phyloP scores from a whole-genome alignment of 1,140 invertebrate species.

The Calosoma granatense region DNA sequence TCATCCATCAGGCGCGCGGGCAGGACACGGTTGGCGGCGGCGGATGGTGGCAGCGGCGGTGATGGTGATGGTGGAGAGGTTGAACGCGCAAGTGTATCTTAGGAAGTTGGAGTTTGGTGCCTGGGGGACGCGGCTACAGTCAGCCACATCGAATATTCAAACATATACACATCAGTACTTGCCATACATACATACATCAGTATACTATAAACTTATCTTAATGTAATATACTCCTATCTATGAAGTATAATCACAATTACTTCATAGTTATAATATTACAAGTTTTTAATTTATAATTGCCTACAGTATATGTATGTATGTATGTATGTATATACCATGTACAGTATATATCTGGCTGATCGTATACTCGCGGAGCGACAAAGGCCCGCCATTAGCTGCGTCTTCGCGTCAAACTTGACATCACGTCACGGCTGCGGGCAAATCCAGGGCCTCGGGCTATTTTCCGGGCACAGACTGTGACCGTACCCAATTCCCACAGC shows the following conservation, averaged over 20 bases:
- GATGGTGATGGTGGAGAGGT: no score
- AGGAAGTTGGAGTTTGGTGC: conserved; percentile 7
- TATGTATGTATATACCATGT: neutral
- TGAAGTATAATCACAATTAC: no score
- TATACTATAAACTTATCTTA: no score
- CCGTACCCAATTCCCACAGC: neutral
- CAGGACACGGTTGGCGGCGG: no score
- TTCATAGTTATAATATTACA: no score
- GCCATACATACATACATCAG: neutral
- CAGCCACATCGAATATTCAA: neutral
- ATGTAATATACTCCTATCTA: no score
- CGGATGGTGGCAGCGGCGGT: no score
- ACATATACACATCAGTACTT: no score
- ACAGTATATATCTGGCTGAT: conserved; percentile 17
- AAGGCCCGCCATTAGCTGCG: conserved; percentile 27
- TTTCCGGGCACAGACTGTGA: conserved; percentile 16
- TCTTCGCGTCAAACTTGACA: conserved; percentile 28
- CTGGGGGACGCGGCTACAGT: conserved; percentile 1
- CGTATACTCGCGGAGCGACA: conserved; percentile 19
- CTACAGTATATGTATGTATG: neutral
- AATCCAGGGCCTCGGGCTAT: conserved; percentile 25
- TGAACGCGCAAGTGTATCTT: conserved; percentile 1
- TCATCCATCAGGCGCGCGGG: conserved; percentile 4
- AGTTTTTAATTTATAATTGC: no score
- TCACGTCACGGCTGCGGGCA: conserved; percentile 26